Conservation (phyloP, 2,888 invertebrate genomes). For the Tridacna crocea region DNA sequence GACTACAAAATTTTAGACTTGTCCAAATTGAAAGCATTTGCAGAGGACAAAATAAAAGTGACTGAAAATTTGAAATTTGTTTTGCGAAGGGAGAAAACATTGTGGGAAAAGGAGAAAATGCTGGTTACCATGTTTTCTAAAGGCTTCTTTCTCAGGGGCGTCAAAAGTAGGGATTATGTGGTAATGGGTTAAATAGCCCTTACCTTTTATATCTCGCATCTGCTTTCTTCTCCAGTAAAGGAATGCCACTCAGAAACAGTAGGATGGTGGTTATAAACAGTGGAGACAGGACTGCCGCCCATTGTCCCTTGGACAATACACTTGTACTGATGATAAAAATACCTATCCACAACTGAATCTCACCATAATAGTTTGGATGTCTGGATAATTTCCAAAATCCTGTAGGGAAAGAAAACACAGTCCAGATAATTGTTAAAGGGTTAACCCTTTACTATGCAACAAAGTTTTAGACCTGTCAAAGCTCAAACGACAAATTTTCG, state of each 20-base stretch:
- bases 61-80: too few relatives aligned
- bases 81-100: too few relatives aligned
- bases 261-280: conserved; percentile 94
- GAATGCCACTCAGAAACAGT: conserved; percentile 95
- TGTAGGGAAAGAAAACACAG: conserved; percentile 68
- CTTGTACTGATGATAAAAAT: conserved; percentile 95
- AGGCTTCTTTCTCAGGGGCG: not conserved
- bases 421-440: too few relatives aligned
- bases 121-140: too few relatives aligned
- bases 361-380: conserved; percentile 98
- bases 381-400: conserved; percentile 94
- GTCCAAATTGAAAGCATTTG: too few relatives aligned
- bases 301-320: conserved; percentile 92
- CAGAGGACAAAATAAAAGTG: too few relatives aligned
- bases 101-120: too few relatives aligned
- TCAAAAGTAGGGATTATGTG: not conserved
- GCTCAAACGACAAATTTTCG: too few relatives aligned
- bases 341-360: conserved; percentile 97
- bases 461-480: too few relatives aligned
- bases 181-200: conserved; percentile 38
- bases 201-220: conserved; percentile 94
- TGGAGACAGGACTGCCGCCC: conserved; percentile 94
- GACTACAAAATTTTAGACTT: too few relatives aligned
- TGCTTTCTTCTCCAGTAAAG: conserved; percentile 92
- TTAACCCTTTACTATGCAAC: too few relatives aligned